Evolutionary conservation across 2,797 vertebrate genomes (phyloP), one percentile per base, ranked within the genome.

Genomic region (Sphaeramia orbicularis): DNA sequence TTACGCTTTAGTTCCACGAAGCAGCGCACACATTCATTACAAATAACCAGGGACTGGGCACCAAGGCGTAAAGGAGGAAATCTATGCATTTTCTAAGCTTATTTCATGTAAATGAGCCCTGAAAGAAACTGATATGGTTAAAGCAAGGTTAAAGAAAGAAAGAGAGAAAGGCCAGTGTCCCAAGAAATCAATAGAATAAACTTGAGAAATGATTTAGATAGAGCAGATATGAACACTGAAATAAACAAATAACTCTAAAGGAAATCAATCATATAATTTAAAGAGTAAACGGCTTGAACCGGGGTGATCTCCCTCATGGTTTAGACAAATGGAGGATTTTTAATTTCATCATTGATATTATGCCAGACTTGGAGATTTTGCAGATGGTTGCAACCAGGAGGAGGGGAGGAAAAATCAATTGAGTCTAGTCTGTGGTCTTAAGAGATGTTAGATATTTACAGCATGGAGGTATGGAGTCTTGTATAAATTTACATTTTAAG

Each of bases 221-320:
- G 94, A 97, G 97, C 95, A 97, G 96, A 99, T 99, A 99, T 99
- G 97, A 99, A 98, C 96, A 98, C 95, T 92, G 92, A 94, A 95
- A 93, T 92, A 94, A 92, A 92, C 92, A 93, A 94, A 92, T 93
- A 92, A 86, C 70, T 84, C 86, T 92, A 94, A 93, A 95, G 96
- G 97, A 99, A 99, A 99, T 99, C 98, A 99, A 99, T 99, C 96
- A 98, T 96, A 99, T 97, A 96, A 98, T 98, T 99, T 99, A 98
- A 98, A 98, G 96, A 97, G 97, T 97, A 98, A 99, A 98, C 95
- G 95, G 95, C 94, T 95, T 94, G 92, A 96, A 96, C 94, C 88
- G 89, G 92, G 94, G 94, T 95, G 95, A 96, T 96, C 96, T 98
- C 97, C 97, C 96, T 93, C 93, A 95, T 96, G 96, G 96, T 95